Conservation (phyloP, 37 sponge, comb jelly and placozoan species). For the Agelas oroides region DNA sequence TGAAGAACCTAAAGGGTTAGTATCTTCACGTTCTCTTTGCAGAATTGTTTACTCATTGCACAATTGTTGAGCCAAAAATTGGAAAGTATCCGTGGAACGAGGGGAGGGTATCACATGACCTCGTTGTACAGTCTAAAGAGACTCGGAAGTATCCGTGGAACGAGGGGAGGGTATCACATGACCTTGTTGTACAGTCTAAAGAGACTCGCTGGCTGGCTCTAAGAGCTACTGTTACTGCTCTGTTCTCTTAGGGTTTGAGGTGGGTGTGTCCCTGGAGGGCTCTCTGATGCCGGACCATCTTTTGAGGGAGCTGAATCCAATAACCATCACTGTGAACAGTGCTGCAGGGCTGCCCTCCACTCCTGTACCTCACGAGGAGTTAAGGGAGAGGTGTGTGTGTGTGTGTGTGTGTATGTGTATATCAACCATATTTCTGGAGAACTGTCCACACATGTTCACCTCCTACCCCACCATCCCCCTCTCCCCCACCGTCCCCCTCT, state of each 20-base stretch:
- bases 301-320: slow-evolving; percentile 74
- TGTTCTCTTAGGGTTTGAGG: slow-evolving; percentile 43
- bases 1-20: background rate
- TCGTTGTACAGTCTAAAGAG: too few relatives aligned
- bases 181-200: too few relatives aligned
- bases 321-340: slow-evolving; percentile 67
- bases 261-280: slow-evolving; percentile 48
- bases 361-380: slow-evolving; percentile 34
- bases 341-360: slow-evolving; percentile 67
- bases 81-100: too few relatives aligned
- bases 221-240: too few relatives aligned
- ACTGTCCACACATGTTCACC: background rate
- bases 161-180: too few relatives aligned
- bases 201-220: too few relatives aligned
- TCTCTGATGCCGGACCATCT: slow-evolving; percentile 73
- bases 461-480: too few relatives aligned
- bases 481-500: too few relatives aligned
- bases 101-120: too few relatives aligned
- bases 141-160: too few relatives aligned
- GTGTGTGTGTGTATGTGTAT: background rate
- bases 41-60: background rate
- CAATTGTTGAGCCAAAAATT: too few relatives aligned
- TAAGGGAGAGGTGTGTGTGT: slow-evolving; percentile 41
- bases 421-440: too few relatives aligned
- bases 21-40: background rate